phyloP scores from a whole-genome alignment of 2,797 vertebrate genomes.

The Pipistrellus pygmaeus region DNA sequence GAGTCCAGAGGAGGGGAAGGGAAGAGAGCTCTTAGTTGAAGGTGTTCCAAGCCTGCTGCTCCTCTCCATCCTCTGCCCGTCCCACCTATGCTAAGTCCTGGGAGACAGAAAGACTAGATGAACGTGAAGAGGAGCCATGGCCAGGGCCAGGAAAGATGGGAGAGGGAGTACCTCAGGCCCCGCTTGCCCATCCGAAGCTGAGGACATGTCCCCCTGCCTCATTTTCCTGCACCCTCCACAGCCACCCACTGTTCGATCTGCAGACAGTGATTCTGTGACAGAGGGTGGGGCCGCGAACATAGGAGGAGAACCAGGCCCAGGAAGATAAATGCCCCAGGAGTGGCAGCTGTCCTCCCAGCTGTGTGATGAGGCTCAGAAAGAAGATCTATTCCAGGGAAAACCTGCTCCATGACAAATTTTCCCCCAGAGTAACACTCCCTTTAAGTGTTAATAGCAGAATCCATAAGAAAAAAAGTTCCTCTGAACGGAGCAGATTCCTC shows the following conservation, averaged over 20 bases:
- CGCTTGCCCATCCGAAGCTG: too few species aligned
- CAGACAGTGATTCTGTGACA: background rate
- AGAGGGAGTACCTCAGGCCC: background rate
- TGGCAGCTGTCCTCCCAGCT: background rate
- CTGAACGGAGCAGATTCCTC: conserved; percentile 50
- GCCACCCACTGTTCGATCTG: background rate
- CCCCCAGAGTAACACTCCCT: conserved; percentile 66
- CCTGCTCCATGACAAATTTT: conserved; percentile 49
- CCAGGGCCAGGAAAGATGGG: background rate
- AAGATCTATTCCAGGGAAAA: conserved; percentile 66
- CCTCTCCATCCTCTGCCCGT: background rate
- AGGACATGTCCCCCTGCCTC: background rate
- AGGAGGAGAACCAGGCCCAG: background rate
- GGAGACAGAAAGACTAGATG: background rate
- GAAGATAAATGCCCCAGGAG: background rate
- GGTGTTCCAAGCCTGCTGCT: background rate
- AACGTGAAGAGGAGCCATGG: rapidly evolving
- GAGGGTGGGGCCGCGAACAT: background rate
- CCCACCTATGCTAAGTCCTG: background rate
- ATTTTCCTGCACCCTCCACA: background rate
- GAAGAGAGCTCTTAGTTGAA: background rate
- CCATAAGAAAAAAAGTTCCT: conserved; percentile 62
- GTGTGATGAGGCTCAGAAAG: background rate
- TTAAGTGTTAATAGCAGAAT: conserved; percentile 76
- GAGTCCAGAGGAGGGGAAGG: rapidly evolving